Conservation (phyloP, 2,888 invertebrate species). For the Agrilus mali region DNA sequence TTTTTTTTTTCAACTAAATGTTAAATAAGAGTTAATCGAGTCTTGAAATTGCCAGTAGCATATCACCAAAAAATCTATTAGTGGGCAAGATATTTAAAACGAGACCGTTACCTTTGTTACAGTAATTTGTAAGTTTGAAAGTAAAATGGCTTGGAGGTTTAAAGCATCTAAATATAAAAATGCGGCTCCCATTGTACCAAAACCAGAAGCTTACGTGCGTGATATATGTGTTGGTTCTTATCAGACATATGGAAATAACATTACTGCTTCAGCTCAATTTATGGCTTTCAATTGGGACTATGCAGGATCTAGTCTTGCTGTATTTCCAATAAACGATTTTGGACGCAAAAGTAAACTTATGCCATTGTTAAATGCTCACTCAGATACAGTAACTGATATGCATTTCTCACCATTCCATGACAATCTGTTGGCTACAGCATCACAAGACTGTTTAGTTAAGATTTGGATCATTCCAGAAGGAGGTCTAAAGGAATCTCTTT, state of each 20-base stretch:
- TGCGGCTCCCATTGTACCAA: conserved; percentile 90
- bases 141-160: conserved; percentile 81
- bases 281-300: conserved; percentile 95
- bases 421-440: conserved; percentile 80
- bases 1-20: too few species aligned
- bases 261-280: conserved; percentile 82
- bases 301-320: conserved; percentile 80
- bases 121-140: neutral
- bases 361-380: conserved; percentile 74
- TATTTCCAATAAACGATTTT: conserved; percentile 75
- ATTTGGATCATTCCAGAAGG: conserved; percentile 81
- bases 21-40: too few species aligned
- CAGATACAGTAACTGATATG: conserved; percentile 88
- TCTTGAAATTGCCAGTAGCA: too few species aligned
- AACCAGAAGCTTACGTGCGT: conserved; percentile 78
- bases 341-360: conserved; percentile 82
- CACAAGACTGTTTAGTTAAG: conserved; percentile 79
- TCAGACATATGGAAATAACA: conserved; percentile 91
- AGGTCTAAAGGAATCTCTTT: conserved; percentile 60
- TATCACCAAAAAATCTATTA: too few species aligned
- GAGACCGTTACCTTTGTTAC: too few species aligned
- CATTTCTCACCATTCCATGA: conserved; percentile 94
- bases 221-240: conserved; percentile 88
- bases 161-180: conserved; percentile 98
- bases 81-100: too few species aligned